Evolutionary conservation across 1,140 invertebrate species (phyloP), one percentile per base, ranked within the genome.

Genomic region (Lordiphosa collinella): DNA sequence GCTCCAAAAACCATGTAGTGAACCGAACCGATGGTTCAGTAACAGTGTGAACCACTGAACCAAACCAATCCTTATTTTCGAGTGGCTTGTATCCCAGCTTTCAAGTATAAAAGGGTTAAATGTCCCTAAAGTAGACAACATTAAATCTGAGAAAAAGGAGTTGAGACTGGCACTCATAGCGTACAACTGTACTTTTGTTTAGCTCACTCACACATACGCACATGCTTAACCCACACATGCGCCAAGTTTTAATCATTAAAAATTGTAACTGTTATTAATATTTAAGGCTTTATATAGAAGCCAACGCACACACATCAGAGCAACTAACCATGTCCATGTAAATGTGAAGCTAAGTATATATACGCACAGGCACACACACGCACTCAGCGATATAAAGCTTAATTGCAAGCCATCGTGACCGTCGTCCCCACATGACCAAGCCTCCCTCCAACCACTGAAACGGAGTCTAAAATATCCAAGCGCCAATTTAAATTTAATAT

Each of bases 401-500:
- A 79, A 79, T 79, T 79, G 74, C 74, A 72, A 68, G 64, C 52
- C 63, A 66, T 78, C 73, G 63, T 78, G 73, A 56, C 74, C 74
- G 74, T 57, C 61, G 48, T 54, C 25, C 36, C 35, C 54, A 50
- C 41, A 59, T 50, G 56, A 59, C 58, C 54, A 29, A 36, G 16
- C 12, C 44, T 12, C 9, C 61, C 18, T n/a, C 35, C 16, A 37
- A 22, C 34, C 31, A 46, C 31, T 60, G 44, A 35, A 38, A 47
- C 65, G 65, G 65, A 56, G 61, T 80, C 71, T 82, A 67, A 71
- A 80, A 80, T 82, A 76, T 82, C 66, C 76, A 57, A 76, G 71
- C 78, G 79, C 72, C 78, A 84, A 84, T 84, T 84, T 84, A 84
- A 84, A 84, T 84, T 84, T 84, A 84, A 84, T 84, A 84, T 84